These are phyloP conservation scores for Aplidium turbinatum DNA, from an alignment of 23 tunicate species.

Conservation along the genomic window DNA sequence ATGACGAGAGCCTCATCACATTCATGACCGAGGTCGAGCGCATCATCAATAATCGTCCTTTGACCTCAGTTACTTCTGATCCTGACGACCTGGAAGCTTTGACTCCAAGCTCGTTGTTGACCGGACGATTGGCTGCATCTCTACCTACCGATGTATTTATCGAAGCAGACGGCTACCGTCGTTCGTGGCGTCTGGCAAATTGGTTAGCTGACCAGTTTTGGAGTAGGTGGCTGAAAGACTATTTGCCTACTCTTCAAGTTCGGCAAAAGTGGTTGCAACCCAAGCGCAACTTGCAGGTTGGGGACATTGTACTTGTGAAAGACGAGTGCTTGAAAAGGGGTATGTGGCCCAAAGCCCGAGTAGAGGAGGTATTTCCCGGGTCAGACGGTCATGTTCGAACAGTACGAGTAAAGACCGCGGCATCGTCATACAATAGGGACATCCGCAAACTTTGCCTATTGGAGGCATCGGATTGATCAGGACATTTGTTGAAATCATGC, in stretches of 20 bases:
- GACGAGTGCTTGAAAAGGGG: slow-evolving; percentile 10
- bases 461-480: too few relatives aligned
- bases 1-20: slow-evolving; percentile 17
- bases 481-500: too few relatives aligned
- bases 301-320: slow-evolving; percentile 22
- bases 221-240: slow-evolving; percentile 21
- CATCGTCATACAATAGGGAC: slow-evolving; percentile 28
- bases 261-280: slow-evolving; percentile 41
- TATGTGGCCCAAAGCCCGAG: slow-evolving; percentile 41
- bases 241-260: slow-evolving; percentile 7
- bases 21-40: slow-evolving; percentile 10
- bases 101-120: slow-evolving; percentile 30
- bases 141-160: slow-evolving; percentile 36
- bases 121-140: slow-evolving; percentile 13
- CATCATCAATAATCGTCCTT: slow-evolving; percentile 32
- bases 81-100: slow-evolving; percentile 20
- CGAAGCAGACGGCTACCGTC: slow-evolving; percentile 19
- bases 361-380: slow-evolving; percentile 34
- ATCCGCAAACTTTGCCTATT: slow-evolving; percentile 34
- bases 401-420: background rate
- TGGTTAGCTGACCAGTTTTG: slow-evolving; percentile 11
- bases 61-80: slow-evolving; percentile 18
- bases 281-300: slow-evolving; percentile 4
- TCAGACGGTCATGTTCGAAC: slow-evolving; percentile 20
- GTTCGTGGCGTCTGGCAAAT: slow-evolving; percentile 1